Base-by-base conservation (phyloP, 2,888 invertebrate species). In the Eupithecia tripunctaria region DNA sequence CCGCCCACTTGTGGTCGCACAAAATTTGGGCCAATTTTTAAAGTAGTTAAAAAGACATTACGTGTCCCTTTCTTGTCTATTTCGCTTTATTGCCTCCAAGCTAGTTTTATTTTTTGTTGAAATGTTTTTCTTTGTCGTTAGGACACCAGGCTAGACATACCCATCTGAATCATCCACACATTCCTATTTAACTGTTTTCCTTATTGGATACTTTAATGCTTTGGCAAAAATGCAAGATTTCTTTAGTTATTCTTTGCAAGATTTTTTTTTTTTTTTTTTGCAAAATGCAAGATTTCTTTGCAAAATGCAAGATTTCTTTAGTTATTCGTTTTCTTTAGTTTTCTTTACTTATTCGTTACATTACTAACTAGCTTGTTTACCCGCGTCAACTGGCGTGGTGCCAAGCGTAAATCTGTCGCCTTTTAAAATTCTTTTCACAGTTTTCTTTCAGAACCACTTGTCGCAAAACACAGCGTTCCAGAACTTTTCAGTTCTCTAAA, bases 1-100 rank as follows among this genome's bases (percentile, higher is more conserved):
- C 85, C 89, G 83, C 89, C 88, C 86, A 89, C 86, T 86, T 82
- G 81, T 81, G 80, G 75, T 79, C 80, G 75, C 65, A 74, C 70
- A 71, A 71, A 60, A 74, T 79, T 77, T 76, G 73, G 73, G 75
- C 74, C 76, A 78, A 73, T 76, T 77, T 77, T 74, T 73, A 60
- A 71, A 71, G 73, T 72, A 75, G 68, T 78, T 78, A 78, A 76
- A 75, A 74, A 68, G 65, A 77, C 67, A 76, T 76, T 76, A 73
- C 43, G 63, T 63, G 62, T 32, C 51, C 71, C 12, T 68, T 69
- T 74, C 66, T 71, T 74, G 51, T 59, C 71, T 63, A 67, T 62
- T 67, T 32, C 66, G 41, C 67, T 69, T 68, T 66, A 71, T 67
- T 71, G 62, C 68, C n/a, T 67, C 6, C 43, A 15, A 63, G 25